phyloP scores from a whole-genome alignment of 2,888 invertebrate species.

The Drosophila colorata region DNA sequence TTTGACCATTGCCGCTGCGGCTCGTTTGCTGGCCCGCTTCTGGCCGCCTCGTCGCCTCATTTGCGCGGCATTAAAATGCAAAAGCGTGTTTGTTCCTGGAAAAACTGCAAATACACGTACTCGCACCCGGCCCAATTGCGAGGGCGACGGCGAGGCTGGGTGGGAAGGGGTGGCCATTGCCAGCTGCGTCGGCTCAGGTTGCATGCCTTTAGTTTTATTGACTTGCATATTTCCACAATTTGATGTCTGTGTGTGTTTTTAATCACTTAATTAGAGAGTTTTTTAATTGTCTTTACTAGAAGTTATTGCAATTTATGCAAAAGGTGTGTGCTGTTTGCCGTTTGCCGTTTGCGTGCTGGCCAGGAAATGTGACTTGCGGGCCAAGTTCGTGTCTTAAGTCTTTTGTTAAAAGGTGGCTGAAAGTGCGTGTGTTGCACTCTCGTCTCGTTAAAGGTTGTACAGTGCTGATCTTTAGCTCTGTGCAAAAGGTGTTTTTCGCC shows the following conservation, averaged over 20 bases:
- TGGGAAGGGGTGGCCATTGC: constrained; percentile 1
- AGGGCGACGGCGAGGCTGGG: constrained; percentile 8
- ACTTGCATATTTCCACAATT: constrained; percentile 72
- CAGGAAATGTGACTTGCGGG: constrained; percentile 63
- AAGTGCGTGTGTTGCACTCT: constrained; percentile 17
- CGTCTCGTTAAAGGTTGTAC: neutral
- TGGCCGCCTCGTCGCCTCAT: constrained; percentile 65
- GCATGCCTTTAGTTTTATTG: constrained; percentile 61
- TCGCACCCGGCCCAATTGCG: constrained; percentile 15
- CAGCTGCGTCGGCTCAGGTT: constrained; percentile 37
- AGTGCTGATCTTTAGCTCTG: neutral
- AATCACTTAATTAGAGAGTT: constrained; percentile 78
- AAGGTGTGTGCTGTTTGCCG: constrained; percentile 35
- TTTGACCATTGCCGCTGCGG: constrained; percentile 42
- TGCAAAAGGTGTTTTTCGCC: neutral
- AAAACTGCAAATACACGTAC: constrained; percentile 62
- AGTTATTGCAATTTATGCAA: constrained; percentile 69
- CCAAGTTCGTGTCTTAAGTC: constrained; percentile 77
- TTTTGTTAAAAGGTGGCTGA: constrained; percentile 58
- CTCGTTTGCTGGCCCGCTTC: constrained; percentile 49
- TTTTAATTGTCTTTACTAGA: constrained; percentile 67
- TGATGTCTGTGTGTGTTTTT: constrained; percentile 68
- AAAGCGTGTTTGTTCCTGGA: constrained; percentile 83
- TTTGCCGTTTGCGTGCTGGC: constrained; percentile 35
- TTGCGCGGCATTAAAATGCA: constrained; percentile 79